Evolutionary conservation across 1,140 invertebrate species (phyloP).

Genomic region (Paralvinella palmiformis): DNA sequence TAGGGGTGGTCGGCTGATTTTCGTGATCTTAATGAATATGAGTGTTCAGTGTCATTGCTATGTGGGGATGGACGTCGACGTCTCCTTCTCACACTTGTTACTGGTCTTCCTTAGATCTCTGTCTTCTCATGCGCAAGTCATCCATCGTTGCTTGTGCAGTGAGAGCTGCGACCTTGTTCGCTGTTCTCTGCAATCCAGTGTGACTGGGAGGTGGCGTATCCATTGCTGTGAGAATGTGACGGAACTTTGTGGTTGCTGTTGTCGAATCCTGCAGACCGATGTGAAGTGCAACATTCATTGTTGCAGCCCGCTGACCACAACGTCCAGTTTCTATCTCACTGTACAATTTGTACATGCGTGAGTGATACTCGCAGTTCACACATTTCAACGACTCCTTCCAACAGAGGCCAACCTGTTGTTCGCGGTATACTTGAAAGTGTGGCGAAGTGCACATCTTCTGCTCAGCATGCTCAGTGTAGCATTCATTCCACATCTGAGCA

Average conservation of each 20-base stretch:
- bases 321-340: no score
- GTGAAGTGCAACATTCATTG: slow-evolving; percentile 1
- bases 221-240: not conserved
- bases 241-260: not conserved
- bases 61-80: not conserved
- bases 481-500: no score
- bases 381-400: not conserved
- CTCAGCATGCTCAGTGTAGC: no score
- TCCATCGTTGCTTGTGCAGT: not conserved
- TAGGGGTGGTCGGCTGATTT: not conserved
- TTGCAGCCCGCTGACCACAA: not conserved
- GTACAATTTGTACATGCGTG: not conserved
- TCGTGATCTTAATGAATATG: slow-evolving; percentile 1
- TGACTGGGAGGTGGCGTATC: no score
- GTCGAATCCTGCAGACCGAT: not conserved
- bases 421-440: no score
- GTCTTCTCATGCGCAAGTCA: not conserved
- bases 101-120: not conserved
- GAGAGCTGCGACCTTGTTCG: not conserved
- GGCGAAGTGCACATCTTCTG: no score
- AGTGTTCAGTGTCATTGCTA: not conserved
- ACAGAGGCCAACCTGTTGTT: no score
- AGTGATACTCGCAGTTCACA: not conserved
- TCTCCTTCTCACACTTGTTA: not conserved
- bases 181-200: not conserved